phyloP scores from a whole-genome alignment of 2,113 vertebrate genomes.

The Rhadina sibilatrix region DNA sequence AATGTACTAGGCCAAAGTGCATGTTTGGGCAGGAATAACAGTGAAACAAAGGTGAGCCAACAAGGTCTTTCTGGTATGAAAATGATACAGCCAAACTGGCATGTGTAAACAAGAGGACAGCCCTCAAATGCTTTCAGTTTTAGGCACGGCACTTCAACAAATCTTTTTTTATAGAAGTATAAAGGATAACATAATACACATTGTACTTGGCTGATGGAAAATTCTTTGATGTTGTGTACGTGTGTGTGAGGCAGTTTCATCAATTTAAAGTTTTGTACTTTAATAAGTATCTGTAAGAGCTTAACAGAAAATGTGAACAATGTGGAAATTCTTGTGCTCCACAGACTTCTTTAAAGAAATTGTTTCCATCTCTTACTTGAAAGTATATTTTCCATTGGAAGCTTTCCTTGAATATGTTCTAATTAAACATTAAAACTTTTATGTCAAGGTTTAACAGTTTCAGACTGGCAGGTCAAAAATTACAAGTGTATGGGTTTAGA shows the following conservation, averaged over 20 bases:
- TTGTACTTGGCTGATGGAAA: background rate
- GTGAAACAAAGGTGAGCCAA: background rate
- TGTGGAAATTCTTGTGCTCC: background rate
- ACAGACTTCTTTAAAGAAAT: background rate
- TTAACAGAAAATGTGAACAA: background rate
- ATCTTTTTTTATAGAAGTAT: background rate
- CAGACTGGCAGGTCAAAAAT: background rate
- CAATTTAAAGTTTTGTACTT: background rate
- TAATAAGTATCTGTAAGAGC: background rate
- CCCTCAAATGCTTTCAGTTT: background rate
- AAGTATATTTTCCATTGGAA: background rate
- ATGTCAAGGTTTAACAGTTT: background rate
- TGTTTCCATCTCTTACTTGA: background rate
- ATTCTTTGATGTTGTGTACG: background rate
- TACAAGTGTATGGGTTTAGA: background rate
- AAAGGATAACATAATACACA: background rate
- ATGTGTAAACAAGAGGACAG: background rate
- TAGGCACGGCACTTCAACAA: background rate
- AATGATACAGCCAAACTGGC: background rate
- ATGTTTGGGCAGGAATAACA: background rate
- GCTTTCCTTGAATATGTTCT: background rate
- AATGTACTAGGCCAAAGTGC: background rate
- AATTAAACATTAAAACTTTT: background rate
- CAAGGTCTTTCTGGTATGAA: background rate
- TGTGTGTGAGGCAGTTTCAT: background rate